Base-by-base conservation (phyloP, 2,113 vertebrate genomes). In the Abramis brama region DNA sequence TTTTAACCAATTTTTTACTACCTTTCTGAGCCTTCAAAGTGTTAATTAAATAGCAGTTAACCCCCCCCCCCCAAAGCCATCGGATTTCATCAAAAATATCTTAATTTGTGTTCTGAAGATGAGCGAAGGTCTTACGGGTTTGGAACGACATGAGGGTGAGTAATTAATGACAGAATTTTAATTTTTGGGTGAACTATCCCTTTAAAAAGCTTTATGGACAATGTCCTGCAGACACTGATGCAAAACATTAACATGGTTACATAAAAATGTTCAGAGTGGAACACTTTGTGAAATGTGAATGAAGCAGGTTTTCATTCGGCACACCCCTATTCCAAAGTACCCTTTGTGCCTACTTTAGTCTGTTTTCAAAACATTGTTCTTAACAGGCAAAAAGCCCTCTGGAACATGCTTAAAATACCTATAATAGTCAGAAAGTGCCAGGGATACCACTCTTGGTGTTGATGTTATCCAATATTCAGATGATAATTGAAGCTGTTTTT, bases 301-400 rank as follows among this genome's bases (percentile, higher is more conserved):
- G 6, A 84, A 85, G 55, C 83, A 78, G 70, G 64, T 85, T 88
- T 75, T 59, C 15, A 76, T 57, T 87, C 82, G 89, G 87, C 89
- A 90, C 89, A 88, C 89, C 86, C 89, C 89, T 90, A 79, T 84
- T 95, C 93, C 94, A 95, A 95, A 95, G 94, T 95, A 93, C 94
- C 94, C 93, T 95, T 93, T 94, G 94, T 96, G 95, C 95, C 95
- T 95, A 94, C 93, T 93, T 91, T 89, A 91, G 91, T 94, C 93
- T 86, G 89, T 92, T 91, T 95, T 90, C 92, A 92, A 94, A 92
- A 89, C 90, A 91, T 94, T 92, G 90, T 91, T 93, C 88, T 87
- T 91, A 92, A 92, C 80, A 83, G 83, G 87, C 88, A 91, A 90
- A 91, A 90, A 86, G 90, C 86, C 87, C 64, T 86, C 88, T 90